These are phyloP conservation scores for Temnothorax nylanderi DNA, from an alignment of 1,140 invertebrate species.

Conservation along the genomic window DNA sequence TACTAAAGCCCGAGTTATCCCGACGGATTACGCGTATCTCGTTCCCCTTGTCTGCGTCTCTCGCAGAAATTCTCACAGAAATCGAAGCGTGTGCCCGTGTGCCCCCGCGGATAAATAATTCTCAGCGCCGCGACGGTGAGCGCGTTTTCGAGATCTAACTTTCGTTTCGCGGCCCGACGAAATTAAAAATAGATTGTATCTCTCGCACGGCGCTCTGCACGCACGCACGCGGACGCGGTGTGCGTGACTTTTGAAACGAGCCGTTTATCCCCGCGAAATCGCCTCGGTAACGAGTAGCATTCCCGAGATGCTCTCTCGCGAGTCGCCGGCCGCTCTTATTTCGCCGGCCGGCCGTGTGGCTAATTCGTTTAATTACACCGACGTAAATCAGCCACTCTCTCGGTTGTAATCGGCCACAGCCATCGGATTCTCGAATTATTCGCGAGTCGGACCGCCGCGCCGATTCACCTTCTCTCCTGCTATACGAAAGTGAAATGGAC, in stretches of 20 bases:
- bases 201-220: not conserved
- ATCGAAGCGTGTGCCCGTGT: not conserved
- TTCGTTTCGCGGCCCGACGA: slow-evolving; percentile 13
- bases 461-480: slow-evolving; percentile 7
- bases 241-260: slow-evolving; percentile 47
- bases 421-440: slow-evolving; percentile 56
- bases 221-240: slow-evolving; percentile 9
- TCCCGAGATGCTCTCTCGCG: slow-evolving; percentile 35
- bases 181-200: slow-evolving; percentile 53
- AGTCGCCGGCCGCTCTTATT: slow-evolving; percentile 35
- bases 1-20: not conserved
- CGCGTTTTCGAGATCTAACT: not conserved
- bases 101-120: not conserved
- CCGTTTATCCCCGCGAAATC: slow-evolving; percentile 53
- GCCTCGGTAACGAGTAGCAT: slow-evolving; percentile 48
- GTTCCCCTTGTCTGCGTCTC: not conserved
- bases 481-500: slow-evolving; percentile 55
- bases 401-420: slow-evolving; percentile 37
- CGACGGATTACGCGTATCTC: not conserved
- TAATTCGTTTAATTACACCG: slow-evolving; percentile 59
- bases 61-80: not conserved
- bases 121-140: not conserved
- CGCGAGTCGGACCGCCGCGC: slow-evolving; percentile 23
- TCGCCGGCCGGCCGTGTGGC: slow-evolving; percentile 46
- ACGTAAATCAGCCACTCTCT: slow-evolving; percentile 53